A percentile compares a stretch with the other conserved stretches of the same genome.
These are phyloP conservation scores for Xenus cinereus DNA, from an alignment of 2,113 vertebrate genomes.

Conservation along the genomic window DNA sequence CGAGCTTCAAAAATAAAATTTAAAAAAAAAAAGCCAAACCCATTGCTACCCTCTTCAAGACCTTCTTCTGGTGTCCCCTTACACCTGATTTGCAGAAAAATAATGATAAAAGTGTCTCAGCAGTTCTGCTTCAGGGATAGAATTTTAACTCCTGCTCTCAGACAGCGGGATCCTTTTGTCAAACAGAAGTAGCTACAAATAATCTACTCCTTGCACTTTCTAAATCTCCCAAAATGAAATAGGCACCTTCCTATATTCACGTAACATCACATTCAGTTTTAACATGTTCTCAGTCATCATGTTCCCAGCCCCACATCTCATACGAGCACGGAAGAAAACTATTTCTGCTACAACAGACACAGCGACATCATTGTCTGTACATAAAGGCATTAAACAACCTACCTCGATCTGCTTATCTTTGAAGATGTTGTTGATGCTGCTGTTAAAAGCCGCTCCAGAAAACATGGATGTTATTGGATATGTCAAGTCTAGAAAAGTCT, in stretches of 20 bases:
- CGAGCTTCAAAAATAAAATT: not conserved
- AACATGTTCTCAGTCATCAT: not conserved
- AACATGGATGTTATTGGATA: slow-evolving; percentile 96
- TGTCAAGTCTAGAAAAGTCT: slow-evolving; percentile 87
- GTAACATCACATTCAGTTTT: not conserved
- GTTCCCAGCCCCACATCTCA: not conserved
- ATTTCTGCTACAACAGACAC: not conserved
- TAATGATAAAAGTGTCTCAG: not conserved
- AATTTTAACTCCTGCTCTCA: not conserved
- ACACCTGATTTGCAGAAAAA: not conserved
- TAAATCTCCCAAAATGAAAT: not conserved
- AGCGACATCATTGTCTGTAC: not conserved
- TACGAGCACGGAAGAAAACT: not conserved
- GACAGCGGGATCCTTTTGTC: not conserved
- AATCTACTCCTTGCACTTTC: not conserved
- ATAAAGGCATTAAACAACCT: not conserved
- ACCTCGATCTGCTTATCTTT: slow-evolving; percentile 92
- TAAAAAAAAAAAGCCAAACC: not conserved
- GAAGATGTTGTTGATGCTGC: slow-evolving; percentile 81
- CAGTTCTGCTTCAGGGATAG: not conserved
- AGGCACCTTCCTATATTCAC: not conserved
- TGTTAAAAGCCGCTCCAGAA: slow-evolving; percentile 90
- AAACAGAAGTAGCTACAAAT: not conserved
- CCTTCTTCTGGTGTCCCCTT: not conserved
- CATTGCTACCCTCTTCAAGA: not conserved